Percentiles rank a stretch among this genome's conserved stretches.
Conservation (phyloP, 2,797 vertebrate species). For the Cynopterus sphinx region DNA sequence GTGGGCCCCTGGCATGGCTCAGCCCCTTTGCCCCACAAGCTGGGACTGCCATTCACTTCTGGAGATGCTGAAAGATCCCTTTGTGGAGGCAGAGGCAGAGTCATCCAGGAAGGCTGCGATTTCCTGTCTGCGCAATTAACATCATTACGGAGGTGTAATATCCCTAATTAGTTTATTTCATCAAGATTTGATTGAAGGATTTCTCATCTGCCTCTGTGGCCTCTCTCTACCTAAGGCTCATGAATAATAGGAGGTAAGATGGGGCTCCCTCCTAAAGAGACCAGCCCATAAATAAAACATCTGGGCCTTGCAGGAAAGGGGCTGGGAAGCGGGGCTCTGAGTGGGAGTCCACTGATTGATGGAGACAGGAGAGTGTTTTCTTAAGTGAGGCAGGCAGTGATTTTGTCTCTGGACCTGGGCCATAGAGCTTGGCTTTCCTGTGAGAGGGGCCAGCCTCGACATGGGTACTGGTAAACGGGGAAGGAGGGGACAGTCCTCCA, state of each 20-base stretch:
- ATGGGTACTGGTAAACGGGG: background rate
- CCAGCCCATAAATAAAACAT: constrained; percentile 72
- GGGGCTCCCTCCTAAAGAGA: constrained; percentile 61
- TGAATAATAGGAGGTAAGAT: constrained; percentile 76
- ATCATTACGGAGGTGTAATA: constrained; percentile 79
- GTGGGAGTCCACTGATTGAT: constrained; percentile 77
- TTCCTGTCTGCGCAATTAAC: constrained; percentile 72
- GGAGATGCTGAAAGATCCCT: constrained; percentile 3
- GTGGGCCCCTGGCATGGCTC: background rate
- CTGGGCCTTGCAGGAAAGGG: constrained; percentile 60
- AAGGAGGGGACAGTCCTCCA: background rate
- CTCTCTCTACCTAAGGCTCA: constrained; percentile 71
- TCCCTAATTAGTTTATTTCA: constrained; percentile 82
- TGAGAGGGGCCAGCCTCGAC: background rate
- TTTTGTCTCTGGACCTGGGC: constrained; percentile 72
- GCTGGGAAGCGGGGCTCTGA: constrained; percentile 45
- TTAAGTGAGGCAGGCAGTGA: constrained; percentile 71
- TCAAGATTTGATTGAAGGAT: constrained; percentile 74
- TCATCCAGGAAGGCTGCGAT: background rate
- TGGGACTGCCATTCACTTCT: background rate
- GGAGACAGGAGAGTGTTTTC: constrained; percentile 78
- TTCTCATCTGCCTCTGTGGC: constrained; percentile 75
- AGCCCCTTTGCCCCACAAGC: background rate
- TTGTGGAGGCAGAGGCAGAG: background rate
- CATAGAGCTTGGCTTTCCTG: constrained; percentile 46